Evolutionary conservation across 2,113 vertebrate species (phyloP), one percentile per base, ranked within the genome.

Genomic region (Anguilla rostrata): DNA sequence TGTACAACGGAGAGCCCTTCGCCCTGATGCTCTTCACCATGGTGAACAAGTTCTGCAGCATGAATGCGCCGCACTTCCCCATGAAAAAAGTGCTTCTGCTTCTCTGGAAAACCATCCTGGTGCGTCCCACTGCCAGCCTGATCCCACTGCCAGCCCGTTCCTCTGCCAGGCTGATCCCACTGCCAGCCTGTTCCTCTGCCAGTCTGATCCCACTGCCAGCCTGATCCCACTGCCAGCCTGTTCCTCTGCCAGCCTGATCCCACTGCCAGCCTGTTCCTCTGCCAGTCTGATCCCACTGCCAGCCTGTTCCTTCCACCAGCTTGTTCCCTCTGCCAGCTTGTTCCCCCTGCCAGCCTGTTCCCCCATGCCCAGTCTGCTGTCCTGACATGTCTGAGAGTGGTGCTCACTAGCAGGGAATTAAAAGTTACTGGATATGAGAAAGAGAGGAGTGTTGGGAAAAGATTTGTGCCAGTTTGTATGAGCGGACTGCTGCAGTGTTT

Each of bases 41-140:
- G 97, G 97, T 99, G 83, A 98, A 97, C 92, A 99, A 99, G 90
- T 99, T 99, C 95, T 99, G 98, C 96, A 98, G 98, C 3, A 98
- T 98, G 91, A 96, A 97, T 0, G 97, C 98, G 7, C 98, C 98
- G 0, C 98, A 99, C 92, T 99, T 99, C 91, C 98, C 98, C 89
- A 98, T 99, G 96, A 99, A 98, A 95, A 99, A 99, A 91, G 98
- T 99, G 0, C 94, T 99, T 7, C 96, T 99, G 40, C 93, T 99
- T 85, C 96, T 99, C 85, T 99, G 98, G 98, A 99, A 99, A 92
- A 98, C 98, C 0, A 91, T 98, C 0, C 94, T 98, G 97, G 98
- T 99, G 66, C 93, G 97, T 92, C 29, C 49, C 40, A 3, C 14
- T 26, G 46, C 75, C 12, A 56, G 29, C 26, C 2, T 3, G 14